Percentiles rank a stretch among this genome's conserved stretches.
Conservation (phyloP, 2,113 vertebrate species). For the Montifringilla adamsi region DNA sequence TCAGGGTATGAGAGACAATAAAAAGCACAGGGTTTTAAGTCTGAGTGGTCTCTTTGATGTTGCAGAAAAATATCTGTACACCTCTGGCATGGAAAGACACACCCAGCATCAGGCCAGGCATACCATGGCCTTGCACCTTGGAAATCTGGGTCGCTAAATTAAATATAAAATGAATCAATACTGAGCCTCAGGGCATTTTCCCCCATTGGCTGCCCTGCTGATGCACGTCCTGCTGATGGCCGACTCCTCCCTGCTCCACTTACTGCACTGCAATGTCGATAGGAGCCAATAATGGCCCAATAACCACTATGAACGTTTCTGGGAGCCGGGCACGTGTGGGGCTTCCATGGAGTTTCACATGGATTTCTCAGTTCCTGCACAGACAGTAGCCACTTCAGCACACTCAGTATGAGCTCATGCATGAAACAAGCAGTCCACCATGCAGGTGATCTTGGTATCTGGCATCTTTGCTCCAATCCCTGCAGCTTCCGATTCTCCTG, state of each 20-base stretch:
- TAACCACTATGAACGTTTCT: neutral
- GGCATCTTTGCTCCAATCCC: neutral
- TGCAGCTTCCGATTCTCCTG: neutral
- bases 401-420: neutral
- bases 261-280: neutral
- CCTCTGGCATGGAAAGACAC: neutral
- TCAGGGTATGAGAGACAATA: neutral
- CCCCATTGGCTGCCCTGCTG: constrained; percentile 37
- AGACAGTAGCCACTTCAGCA: neutral
- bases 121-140: neutral
- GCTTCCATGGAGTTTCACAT: neutral
- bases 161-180: constrained; percentile 63
- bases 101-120: neutral
- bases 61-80: neutral
- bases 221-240: neutral
- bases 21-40: neutral
- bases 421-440: neutral
- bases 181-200: constrained; percentile 5
- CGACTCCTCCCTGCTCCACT: constrained; percentile 39
- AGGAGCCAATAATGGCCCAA: constrained; percentile 17
- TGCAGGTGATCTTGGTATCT: neutral
- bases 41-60: neutral
- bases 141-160: constrained; percentile 55
- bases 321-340: rapidly evolving
- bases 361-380: neutral